Conservation (phyloP, 2,113 vertebrate species). For the Notarius lentiginosus region DNA sequence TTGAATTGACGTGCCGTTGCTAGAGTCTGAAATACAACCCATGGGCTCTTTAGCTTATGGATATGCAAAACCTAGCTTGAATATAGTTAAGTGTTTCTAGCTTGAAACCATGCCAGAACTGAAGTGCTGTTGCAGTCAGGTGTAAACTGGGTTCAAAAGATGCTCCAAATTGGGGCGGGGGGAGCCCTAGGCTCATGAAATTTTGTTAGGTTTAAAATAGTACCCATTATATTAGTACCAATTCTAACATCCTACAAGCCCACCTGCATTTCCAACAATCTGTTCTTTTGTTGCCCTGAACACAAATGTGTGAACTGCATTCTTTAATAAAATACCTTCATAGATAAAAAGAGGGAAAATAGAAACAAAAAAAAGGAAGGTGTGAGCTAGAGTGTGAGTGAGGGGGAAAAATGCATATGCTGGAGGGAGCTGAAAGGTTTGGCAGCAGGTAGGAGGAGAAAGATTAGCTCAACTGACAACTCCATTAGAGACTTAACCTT, state of each 20-base stretch:
- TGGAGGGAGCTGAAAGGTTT: conserved; percentile 59
- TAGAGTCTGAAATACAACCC: neutral
- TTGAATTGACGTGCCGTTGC: neutral
- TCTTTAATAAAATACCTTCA: neutral
- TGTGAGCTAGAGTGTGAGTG: neutral
- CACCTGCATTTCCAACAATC: too few relatives aligned
- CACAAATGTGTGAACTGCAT: neutral
- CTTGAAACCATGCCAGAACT: neutral
- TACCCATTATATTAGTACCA: neutral
- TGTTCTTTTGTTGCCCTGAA: neutral
- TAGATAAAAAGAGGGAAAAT: neutral
- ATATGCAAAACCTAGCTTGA: neutral
- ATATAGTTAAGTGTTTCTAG: too few relatives aligned
- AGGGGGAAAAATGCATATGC: conserved; percentile 39
- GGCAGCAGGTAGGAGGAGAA: conserved; percentile 60
- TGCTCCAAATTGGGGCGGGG: neutral
- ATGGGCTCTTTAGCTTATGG: neutral
- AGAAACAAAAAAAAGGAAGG: neutral
- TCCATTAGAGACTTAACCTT: conserved; percentile 78
- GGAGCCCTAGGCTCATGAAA: neutral
- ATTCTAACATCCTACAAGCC: too few relatives aligned
- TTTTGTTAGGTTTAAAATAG: neutral
- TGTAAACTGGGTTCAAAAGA: neutral
- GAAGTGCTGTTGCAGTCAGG: neutral
- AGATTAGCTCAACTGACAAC: conserved; percentile 75